Evolutionary conservation across 2,888 invertebrate genomes (phyloP), one percentile per base, ranked within the genome.

Genomic region (Tenthredo distinguenda): DNA sequence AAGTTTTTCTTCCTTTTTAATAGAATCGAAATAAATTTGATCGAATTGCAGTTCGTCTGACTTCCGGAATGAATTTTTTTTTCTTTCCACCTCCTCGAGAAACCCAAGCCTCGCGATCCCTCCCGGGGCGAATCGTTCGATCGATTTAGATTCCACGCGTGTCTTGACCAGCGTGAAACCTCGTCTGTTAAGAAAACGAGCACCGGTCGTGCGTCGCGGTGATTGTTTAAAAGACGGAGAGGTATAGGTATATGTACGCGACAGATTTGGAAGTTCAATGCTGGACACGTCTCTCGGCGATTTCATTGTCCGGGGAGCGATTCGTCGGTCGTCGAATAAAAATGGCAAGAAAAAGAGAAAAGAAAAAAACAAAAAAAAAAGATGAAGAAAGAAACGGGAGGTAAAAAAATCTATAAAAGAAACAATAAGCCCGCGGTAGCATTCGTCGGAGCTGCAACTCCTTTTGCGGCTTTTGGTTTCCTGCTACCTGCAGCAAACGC

Each of bases 271-370:
- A 47, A 83, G 68, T 83, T 71, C 47, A 47, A 83, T 83, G 71
- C 83, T 34, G 83, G 31, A 71, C 83, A 83, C 83, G 83, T 83
- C 68, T 83, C 68, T 12, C 47, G 10, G 68, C 83, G 68, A 83
- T 83, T 83, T 83, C 83, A 83, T 83, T 83, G 83, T 83, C 83
- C 83, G 43, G 31, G 26, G 62, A 81, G 21, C 81, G 81, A 81
- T 37, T 58, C 62, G 40, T 58, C 43, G 58, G 37, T 71, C 68
- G 83, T 71, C 47, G 71, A 71, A 83, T 71, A 47, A 83, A 83
- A 83, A 65, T 74, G 40, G 83, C 5, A 65, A 21, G 40, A 81
- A 58, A 81, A 62, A 50, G 10, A 37, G 3, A 55, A 77, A 18
- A 21, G 12, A 18, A 2, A 50, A 10, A 26, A 50, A 37, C 5